Evolutionary conservation across 2,113 vertebrate species (phyloP).

Genomic region (Bucco capensis): DNA sequence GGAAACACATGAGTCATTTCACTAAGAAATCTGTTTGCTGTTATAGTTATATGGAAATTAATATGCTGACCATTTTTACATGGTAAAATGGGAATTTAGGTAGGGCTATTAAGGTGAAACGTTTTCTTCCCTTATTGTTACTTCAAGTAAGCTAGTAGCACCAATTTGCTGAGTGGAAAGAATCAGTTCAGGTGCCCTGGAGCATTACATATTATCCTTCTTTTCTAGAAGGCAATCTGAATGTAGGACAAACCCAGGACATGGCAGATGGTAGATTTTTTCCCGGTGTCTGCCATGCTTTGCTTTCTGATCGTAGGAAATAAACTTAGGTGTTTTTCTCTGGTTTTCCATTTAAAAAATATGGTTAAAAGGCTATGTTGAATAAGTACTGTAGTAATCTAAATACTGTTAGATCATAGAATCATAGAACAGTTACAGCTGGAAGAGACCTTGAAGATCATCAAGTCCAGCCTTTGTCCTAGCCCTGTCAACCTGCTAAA

Average conservation of each 20-base stretch:
- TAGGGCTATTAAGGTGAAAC: not conserved
- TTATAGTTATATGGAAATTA: not conserved
- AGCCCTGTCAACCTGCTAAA: too few species aligned
- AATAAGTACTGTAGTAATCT: not conserved
- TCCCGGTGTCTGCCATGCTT: not conserved
- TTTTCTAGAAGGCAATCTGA: not conserved
- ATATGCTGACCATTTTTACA: not conserved
- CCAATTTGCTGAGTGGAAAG: not conserved
- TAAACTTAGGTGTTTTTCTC: not conserved
- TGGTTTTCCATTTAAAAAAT: not conserved
- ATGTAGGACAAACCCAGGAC: not conserved
- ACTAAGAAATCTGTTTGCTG: slow-evolving; percentile 1
- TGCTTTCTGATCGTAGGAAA: not conserved
- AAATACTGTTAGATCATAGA: not conserved
- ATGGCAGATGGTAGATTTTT: not conserved
- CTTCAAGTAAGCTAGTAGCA: not conserved
- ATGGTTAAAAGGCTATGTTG: not conserved
- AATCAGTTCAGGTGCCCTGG: not conserved
- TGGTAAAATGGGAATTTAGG: not conserved
- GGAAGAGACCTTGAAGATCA: too few species aligned
- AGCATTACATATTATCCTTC: not conserved
- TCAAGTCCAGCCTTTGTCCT: too few species aligned
- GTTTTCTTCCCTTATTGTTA: not conserved
- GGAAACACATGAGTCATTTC: slow-evolving; percentile 8
- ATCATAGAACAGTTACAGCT: too few species aligned